A percentile compares a stretch with the other conserved stretches of the same genome.
Evolutionary conservation across 2,113 vertebrate species (phyloP).

Genomic region (Lucifuga dentata): DNA sequence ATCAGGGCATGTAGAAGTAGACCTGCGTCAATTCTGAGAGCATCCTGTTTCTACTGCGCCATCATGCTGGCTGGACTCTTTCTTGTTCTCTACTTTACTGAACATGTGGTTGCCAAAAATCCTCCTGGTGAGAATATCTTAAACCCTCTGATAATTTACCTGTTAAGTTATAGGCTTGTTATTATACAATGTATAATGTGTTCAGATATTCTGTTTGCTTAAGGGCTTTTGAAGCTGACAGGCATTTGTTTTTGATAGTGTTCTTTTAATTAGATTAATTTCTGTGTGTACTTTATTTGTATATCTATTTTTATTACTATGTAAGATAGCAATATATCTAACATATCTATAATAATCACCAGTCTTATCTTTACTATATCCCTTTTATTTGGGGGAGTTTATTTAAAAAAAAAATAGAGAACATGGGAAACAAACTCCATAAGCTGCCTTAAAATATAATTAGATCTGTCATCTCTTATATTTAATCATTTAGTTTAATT

Average conservation of each 20-base stretch:
- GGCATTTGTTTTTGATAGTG: background rate
- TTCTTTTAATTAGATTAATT: background rate
- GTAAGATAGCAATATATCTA: no score
- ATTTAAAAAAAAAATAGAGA: no score
- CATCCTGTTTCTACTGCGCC: background rate
- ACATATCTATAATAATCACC: no score
- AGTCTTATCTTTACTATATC: no score
- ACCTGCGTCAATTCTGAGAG: background rate
- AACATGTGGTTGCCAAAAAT: slow-evolving; percentile 31
- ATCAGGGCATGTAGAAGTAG: background rate
- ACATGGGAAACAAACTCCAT: no score
- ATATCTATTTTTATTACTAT: background rate
- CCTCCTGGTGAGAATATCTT: slow-evolving; percentile 51
- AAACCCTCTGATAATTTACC: background rate
- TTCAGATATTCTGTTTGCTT: background rate
- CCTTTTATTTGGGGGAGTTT: no score
- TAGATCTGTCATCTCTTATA: no score
- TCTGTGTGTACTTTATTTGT: background rate
- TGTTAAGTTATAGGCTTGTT: background rate
- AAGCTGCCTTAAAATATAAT: background rate
- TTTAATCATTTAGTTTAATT: background rate
- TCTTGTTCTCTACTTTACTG: slow-evolving; percentile 49
- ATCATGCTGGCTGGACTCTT: slow-evolving; percentile 23
- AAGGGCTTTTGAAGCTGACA: background rate
- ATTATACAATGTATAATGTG: background rate